phyloP scores from a whole-genome alignment of 2,797 vertebrate genomes.

The Thamnophis elegans region DNA sequence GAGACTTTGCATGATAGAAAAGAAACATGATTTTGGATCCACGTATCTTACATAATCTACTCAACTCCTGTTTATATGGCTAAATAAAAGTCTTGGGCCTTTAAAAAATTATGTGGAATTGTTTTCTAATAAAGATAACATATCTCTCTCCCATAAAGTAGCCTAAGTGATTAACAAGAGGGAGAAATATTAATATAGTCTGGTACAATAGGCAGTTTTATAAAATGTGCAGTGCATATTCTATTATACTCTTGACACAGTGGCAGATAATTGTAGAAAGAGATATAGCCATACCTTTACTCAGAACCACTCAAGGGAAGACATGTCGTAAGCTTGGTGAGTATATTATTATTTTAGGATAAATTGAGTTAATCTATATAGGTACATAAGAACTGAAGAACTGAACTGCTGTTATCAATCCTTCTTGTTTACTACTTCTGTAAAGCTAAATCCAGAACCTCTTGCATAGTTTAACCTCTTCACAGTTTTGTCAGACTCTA shows the following conservation, averaged over 20 bases:
- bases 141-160: background rate
- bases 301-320: background rate
- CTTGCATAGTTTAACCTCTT: background rate
- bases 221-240: background rate
- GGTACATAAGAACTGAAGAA: background rate
- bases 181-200: background rate
- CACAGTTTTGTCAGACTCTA: background rate
- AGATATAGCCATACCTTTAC: background rate
- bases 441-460: background rate
- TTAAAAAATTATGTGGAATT: background rate
- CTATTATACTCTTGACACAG: background rate
- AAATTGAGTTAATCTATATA: background rate
- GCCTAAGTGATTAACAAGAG: background rate
- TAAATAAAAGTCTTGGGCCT: background rate
- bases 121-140: background rate
- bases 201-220: background rate
- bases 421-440: background rate
- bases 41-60: background rate
- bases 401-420: background rate
- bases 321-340: background rate
- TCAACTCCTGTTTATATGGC: background rate
- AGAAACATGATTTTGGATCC: background rate
- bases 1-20: conserved; percentile 16
- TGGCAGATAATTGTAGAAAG: background rate
- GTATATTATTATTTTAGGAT: background rate